Evolutionary conservation across 2,797 vertebrate species (phyloP), one percentile per base, ranked within the genome.

Genomic region (Arnoldichthys spilopterus): DNA sequence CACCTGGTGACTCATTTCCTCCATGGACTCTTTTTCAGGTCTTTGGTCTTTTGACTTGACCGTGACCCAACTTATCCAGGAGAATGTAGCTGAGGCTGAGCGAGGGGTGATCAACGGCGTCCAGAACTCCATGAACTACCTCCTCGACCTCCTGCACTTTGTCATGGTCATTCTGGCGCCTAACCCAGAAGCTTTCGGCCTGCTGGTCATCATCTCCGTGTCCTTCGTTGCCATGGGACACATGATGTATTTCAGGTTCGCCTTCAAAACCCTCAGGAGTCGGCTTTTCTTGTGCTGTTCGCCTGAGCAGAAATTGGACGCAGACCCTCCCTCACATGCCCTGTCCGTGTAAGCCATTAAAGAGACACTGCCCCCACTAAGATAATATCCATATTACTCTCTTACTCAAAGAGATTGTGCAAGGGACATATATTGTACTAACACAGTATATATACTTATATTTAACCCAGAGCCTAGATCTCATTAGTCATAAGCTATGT

Each of bases 51-150:
- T 99, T 77, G 98, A 99, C 92, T 93, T 99, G 89, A 98, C 96
- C 30, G 97, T 99, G 90, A 99, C 97, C 78, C 98, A 99, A 82
- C 93, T 99, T 85, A 95, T 99, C 87, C 98, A 99, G 90, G 98
- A 99, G 91, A 99, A 97, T 43, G 97, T 99, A 73, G 91, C 94
- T 0, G 98, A 99, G 85, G 96, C 96, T 0, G 97, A 99, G 93
- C 95, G 98, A 86, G 98, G 98, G 62, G 92, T 99, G 87, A 96
- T 99, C 90, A 99, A 97, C 0, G 98, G 97, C 20, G 97, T 99
- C 88, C 98, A 99, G 90, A 99, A 99, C 93, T 99, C 98, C 90
- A 98, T 99, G 97, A 99, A 99, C 90, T 99, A 99, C 85, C 97
- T 99, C 86, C 92, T 99, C 37, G 98, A 99, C 88, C 95, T 99